Conservation (phyloP, 2,888 invertebrate species). For the Spodoptera picta region DNA sequence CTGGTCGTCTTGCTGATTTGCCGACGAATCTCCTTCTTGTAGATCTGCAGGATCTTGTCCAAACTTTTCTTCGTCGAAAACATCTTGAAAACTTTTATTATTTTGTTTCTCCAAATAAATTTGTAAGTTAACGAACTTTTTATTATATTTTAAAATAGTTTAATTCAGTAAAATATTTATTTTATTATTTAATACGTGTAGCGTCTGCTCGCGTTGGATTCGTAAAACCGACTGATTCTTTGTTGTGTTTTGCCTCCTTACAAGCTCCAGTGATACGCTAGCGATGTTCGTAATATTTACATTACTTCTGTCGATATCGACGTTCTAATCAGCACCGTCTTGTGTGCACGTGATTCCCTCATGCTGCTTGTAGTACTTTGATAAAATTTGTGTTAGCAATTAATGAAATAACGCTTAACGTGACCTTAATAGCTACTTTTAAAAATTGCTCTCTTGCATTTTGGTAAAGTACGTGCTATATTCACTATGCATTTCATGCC, state of each 20-base stretch:
- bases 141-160: conserved; percentile 37
- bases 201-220: conserved; percentile 71
- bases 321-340: conserved; percentile 42
- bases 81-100: conserved; percentile 66
- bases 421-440: too few species aligned
- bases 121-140: conserved; percentile 27
- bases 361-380: conserved; percentile 20
- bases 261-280: conserved; percentile 74
- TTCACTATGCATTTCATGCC: too few species aligned
- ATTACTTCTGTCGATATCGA: conserved; percentile 79
- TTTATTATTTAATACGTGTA: conserved; percentile 45
- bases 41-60: conserved; percentile 78
- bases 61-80: conserved; percentile 80
- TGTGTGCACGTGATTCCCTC: conserved; percentile 22
- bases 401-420: neutral
- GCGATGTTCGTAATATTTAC: conserved; percentile 81
- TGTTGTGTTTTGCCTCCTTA: conserved; percentile 84
- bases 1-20: conserved; percentile 90
- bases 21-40: conserved; percentile 83
- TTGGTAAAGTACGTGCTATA: too few species aligned
- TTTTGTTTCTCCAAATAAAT: conserved; percentile 29
- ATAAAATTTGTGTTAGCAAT: neutral
- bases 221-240: conserved; percentile 84
- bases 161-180: conserved; percentile 59
- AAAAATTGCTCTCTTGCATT: too few species aligned